phyloP scores from a whole-genome alignment of 2,113 vertebrate genomes.

The Trematocara unimaculatum region DNA sequence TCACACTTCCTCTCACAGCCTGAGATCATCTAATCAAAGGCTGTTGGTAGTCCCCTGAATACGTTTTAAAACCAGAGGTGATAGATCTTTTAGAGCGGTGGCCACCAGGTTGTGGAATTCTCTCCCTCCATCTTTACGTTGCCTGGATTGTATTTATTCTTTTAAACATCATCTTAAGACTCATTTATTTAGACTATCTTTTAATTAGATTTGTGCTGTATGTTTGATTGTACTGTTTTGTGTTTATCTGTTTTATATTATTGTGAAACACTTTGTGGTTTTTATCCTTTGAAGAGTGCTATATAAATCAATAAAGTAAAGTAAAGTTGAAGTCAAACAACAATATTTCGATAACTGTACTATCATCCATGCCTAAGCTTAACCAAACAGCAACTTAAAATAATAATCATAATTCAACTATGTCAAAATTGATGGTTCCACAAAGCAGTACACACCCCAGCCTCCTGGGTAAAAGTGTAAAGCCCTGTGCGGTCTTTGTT shows the following conservation, averaged over 20 bases:
- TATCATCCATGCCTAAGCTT: neutral
- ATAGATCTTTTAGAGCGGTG: neutral
- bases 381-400: neutral
- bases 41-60: neutral
- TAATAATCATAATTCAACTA: neutral
- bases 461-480: neutral
- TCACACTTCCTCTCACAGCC: accelerated
- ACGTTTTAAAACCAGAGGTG: neutral
- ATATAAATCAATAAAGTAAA: neutral
- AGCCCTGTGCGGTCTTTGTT: neutral
- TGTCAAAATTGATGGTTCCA: neutral
- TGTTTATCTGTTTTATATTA: no score
- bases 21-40: neutral
- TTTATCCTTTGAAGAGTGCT: neutral
- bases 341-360: neutral
- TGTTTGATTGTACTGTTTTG: neutral
- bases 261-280: neutral
- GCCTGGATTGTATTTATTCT: neutral
- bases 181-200: no score
- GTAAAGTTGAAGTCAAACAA: neutral
- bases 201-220: neutral
- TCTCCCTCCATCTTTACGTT: neutral
- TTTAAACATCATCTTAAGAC: neutral
- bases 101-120: neutral
- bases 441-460: neutral